These are phyloP conservation scores for Lasioglossum marginatum DNA, from an alignment of 2,888 invertebrate species.

Conservation along the genomic window DNA sequence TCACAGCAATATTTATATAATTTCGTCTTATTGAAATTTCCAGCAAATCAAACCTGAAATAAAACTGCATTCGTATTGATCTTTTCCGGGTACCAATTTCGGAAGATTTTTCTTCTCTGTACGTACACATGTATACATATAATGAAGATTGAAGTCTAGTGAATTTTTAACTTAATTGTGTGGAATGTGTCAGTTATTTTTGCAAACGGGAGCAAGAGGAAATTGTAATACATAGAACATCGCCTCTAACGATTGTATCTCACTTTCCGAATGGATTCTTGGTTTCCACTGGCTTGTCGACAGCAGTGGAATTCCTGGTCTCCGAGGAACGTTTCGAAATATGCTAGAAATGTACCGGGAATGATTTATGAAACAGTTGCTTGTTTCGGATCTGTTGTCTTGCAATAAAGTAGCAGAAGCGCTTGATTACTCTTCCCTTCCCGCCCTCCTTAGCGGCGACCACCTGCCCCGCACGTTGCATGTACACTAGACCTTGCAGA, in stretches of 20 bases:
- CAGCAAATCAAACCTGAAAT: background rate
- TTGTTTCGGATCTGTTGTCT: conserved; percentile 59
- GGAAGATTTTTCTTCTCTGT: background rate
- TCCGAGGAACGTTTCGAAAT: conserved; percentile 38
- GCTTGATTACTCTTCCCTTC: conserved; percentile 60
- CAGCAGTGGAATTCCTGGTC: conserved; percentile 19
- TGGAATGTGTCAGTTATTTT: background rate
- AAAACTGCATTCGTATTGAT: background rate
- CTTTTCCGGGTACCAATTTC: background rate
- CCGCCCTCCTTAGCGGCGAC: conserved; percentile 33
- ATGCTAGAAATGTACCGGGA: conserved; percentile 48
- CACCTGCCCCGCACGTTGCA: conserved; percentile 28
- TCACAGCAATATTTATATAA: background rate
- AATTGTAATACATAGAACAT: background rate
- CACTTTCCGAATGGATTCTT: conserved; percentile 19
- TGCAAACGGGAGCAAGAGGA: background rate
- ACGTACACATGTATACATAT: too few species aligned
- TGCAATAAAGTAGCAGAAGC: conserved; percentile 48
- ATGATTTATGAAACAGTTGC: conserved; percentile 62
- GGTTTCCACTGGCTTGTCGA: conserved; percentile 21
- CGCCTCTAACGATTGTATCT: conserved; percentile 17
- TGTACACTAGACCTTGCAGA: conserved; percentile 16
- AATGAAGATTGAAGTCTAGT: background rate
- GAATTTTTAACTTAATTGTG: background rate
- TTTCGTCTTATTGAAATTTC: background rate